A percentile compares a stretch with the other conserved stretches of the same genome.
phyloP scores from a whole-genome alignment of 2,113 vertebrate species.

The Catharus minimus region DNA sequence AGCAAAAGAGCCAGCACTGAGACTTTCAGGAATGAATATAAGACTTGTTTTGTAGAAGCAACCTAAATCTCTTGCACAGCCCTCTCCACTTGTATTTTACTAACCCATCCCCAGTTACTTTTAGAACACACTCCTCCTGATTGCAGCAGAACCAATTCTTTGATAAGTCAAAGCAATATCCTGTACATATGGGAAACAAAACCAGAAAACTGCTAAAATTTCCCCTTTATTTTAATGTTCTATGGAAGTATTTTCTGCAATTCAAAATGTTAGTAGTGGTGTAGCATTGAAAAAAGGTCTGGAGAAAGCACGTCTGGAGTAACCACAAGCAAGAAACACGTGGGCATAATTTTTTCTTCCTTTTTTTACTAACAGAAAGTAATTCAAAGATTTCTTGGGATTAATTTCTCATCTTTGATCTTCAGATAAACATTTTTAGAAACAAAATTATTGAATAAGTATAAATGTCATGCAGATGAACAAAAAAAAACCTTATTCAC shows the following conservation, averaged over 20 bases:
- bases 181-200: constrained; percentile 34
- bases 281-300: not conserved
- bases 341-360: not conserved
- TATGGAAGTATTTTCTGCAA: constrained; percentile 21
- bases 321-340: constrained; percentile 7
- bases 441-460: not conserved
- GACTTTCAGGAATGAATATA: constrained; percentile 80
- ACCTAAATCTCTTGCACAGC: constrained; percentile 42
- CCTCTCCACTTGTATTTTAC: constrained; percentile 11
- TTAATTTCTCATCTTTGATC: constrained; percentile 29
- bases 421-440: not conserved
- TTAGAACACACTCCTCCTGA: not conserved
- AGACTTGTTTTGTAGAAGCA: constrained; percentile 76
- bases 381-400: constrained; percentile 27
- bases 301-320: not conserved
- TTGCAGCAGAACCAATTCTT: constrained; percentile 32
- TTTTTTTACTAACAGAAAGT: constrained; percentile 44
- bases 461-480: not conserved
- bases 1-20: constrained; percentile 76
- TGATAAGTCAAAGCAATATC: constrained; percentile 60
- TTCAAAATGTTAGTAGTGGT: not conserved
- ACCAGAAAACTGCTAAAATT: constrained; percentile 3
- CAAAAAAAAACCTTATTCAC: not conserved
- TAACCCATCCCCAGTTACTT: not conserved
- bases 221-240: not conserved